phyloP scores from a whole-genome alignment of 2,113 vertebrate genomes.

The Peromyscus polionotus region DNA sequence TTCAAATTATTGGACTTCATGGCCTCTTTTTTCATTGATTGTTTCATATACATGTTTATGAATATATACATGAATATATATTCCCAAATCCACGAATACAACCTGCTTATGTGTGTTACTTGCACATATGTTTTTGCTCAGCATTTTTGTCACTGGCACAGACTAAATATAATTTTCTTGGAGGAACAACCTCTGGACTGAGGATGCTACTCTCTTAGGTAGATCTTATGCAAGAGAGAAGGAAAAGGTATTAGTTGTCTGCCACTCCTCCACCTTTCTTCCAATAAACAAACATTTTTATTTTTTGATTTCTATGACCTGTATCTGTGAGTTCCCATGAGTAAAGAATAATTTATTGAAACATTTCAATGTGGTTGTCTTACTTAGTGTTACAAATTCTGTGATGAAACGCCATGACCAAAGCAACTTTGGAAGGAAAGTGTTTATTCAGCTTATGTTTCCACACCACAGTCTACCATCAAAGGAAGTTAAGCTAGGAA shows the following conservation, averaged over 20 bases:
- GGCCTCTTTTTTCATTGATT: neutral
- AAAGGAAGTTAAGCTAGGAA: neutral
- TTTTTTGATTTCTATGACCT: neutral
- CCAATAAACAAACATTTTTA: neutral
- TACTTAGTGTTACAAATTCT: neutral
- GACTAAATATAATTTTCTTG: neutral
- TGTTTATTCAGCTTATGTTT: neutral
- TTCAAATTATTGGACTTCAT: neutral
- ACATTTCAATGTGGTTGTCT: neutral
- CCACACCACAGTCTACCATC: neutral
- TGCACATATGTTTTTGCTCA: neutral
- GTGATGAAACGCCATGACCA: neutral
- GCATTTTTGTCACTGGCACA: neutral
- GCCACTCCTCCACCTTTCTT: neutral
- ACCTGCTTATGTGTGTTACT: neutral
- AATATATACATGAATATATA: too few species aligned
- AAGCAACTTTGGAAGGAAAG: neutral
- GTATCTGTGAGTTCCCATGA: neutral
- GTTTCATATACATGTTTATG: neutral
- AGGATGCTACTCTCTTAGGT: neutral
- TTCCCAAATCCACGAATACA: neutral
- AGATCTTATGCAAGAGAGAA: neutral
- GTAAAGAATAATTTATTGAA: constrained; percentile 23
- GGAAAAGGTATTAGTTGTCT: neutral
- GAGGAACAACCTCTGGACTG: neutral